Evolutionary conservation across 92 coral and sea anemone genomes (phyloP), one percentile per base, ranked within the genome.

Genomic region (Micromussa lordhowensis): DNA sequence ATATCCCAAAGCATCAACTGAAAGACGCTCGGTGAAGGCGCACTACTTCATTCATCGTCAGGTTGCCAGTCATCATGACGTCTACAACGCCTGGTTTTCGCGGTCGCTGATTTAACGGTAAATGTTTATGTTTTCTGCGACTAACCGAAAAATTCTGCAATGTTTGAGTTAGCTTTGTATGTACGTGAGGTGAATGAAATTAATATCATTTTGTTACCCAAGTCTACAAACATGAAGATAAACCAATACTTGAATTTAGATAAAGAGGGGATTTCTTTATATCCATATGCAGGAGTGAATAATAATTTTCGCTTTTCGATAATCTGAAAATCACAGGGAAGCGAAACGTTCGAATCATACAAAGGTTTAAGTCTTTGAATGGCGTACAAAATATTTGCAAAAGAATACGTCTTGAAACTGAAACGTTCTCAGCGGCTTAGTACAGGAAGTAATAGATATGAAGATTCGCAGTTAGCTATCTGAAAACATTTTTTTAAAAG

Each of bases 181-280:
- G 26, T 64, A 81, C 76, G 76, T 81, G 85, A 81, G 75, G 36
- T 66, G 85, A 66, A 81, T 81, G 85, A 68, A n/a, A 63, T 81
- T 81, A 61, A 61, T 61, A n/a, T 5, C 44, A 17, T 19, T 81
- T 81, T 66, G 75, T 81, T 66, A 40, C 34, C 36, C 24, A 36
- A 81, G 44, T 26, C 58, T n/a, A 19, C 85, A 44, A 64, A 40
- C 75, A 48, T 17, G 40, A 66, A 57, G 85, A 44, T 81, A 64
- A 81, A 24, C 28, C 49, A 48, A 81, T 66, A 44, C 58, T 36
- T 63, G 59, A 81, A 64, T 55, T 81, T 24, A 40, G 35, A 81
- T 14, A 38, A 38, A 36, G 26, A 18, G 49, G 15, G 40, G 51
- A 35, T 73, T 32, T 35, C 16, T 53, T 29, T 17, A 2, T 71